Evolutionary conservation across 2,797 vertebrate species (phyloP).

Genomic region (Sphenodon punctatus): DNA sequence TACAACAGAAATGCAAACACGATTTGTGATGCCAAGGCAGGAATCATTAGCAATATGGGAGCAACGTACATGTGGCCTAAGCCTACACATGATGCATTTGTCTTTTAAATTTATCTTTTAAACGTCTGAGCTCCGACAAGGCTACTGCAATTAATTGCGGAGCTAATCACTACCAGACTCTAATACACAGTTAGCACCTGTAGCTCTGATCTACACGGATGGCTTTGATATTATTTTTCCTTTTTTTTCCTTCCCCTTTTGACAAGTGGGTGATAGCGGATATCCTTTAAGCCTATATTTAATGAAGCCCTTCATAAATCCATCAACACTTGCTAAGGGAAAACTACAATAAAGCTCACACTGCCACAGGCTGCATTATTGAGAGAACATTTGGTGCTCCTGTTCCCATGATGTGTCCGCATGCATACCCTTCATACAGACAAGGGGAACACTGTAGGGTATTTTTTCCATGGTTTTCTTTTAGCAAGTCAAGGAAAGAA

Average conservation of each 20-base stretch:
- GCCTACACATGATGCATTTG: constrained; percentile 21
- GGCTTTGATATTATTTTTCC: constrained; percentile 64
- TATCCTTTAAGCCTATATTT: constrained; percentile 75
- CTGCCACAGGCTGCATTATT: constrained; percentile 26
- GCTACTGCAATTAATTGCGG: constrained; percentile 39
- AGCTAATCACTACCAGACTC: constrained; percentile 60
- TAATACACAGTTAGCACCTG: constrained; percentile 68
- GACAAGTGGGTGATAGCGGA: constrained; percentile 69
- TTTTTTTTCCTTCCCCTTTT: neutral
- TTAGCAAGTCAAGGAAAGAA: constrained; percentile 11
- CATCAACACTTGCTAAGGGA: constrained; percentile 68
- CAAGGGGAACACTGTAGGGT: constrained; percentile 25
- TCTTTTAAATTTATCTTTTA: constrained; percentile 61
- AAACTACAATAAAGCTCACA: constrained; percentile 62
- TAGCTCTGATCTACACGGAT: constrained; percentile 38
- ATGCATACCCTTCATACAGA: constrained; percentile 23
- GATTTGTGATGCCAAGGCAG: neutral
- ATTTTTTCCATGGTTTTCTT: neutral
- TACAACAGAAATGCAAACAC: neutral
- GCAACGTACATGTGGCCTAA: neutral
- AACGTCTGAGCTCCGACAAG: constrained; percentile 39
- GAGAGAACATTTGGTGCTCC: constrained; percentile 34
- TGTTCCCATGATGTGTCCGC: constrained; percentile 44
- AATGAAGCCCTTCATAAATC: constrained; percentile 74
- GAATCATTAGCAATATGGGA: neutral